These are phyloP conservation scores for Thelaira solivaga DNA, from an alignment of 2,888 invertebrate genomes.

Conservation along the genomic window DNA sequence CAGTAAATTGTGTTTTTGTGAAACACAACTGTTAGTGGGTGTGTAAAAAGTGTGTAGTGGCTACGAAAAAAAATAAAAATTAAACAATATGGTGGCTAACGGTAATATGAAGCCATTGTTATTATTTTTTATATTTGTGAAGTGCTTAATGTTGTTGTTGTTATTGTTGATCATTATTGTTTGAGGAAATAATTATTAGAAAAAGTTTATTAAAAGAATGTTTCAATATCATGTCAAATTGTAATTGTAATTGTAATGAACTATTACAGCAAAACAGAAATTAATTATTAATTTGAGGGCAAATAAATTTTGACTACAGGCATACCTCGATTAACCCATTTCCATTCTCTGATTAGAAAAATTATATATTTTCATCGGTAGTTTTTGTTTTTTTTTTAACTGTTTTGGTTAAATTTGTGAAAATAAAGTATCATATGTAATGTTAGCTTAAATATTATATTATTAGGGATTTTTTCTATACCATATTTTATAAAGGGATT, in stretches of 20 bases:
- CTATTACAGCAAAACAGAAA: neutral
- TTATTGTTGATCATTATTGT: conserved; percentile 22
- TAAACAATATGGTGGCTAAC: conserved; percentile 47
- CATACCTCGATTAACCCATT: too few species aligned
- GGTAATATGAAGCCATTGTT: conserved; percentile 38
- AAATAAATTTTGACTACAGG: neutral
- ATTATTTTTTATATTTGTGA: neutral
- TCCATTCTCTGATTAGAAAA: too few species aligned
- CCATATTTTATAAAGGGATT: too few species aligned
- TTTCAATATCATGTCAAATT: conserved; percentile 49
- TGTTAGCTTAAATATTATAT: too few species aligned
- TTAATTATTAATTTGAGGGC: conserved; percentile 9
- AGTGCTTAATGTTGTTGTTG: neutral
- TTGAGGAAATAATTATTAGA: conserved; percentile 23
- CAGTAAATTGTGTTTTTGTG: neutral
- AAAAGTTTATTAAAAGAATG: neutral
- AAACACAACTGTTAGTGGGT: neutral
- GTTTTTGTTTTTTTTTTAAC: too few species aligned
- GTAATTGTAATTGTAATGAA: conserved; percentile 29
- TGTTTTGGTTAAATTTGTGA: too few species aligned
- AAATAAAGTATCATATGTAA: too few species aligned
- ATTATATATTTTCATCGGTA: too few species aligned
- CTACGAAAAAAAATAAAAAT: neutral
- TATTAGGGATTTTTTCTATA: too few species aligned
- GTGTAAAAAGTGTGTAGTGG: too few species aligned